phyloP scores from a whole-genome alignment of 37 sponge, comb jelly and placozoan genomes.

The Amphimedon queenslandica region DNA sequence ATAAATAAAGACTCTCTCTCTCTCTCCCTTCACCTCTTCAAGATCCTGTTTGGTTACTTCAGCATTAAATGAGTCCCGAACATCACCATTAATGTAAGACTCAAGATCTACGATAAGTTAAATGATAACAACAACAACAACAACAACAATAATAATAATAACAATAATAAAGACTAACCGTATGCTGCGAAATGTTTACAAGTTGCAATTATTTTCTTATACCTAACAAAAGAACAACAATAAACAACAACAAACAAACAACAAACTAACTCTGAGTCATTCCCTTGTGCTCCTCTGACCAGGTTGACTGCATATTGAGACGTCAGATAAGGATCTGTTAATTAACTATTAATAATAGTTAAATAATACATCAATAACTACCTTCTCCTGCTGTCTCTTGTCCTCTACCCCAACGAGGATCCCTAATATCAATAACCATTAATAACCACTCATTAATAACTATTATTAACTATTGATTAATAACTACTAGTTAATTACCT shows the following conservation, averaged over 20 bases:
- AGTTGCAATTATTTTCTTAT: slow-evolving; percentile 53
- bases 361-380: not conserved
- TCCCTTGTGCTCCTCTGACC: slow-evolving; percentile 61
- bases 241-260: too few species aligned
- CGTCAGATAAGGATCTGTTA: slow-evolving; percentile 78
- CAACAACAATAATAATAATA: too few species aligned
- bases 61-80: slow-evolving; percentile 36
- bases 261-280: too few species aligned
- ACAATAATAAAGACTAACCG: too few species aligned
- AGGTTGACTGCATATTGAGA: slow-evolving; percentile 56
- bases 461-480: too few species aligned
- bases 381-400: slow-evolving; percentile 88
- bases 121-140: too few species aligned
- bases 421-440: slow-evolving; percentile 28
- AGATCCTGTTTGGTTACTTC: not conserved
- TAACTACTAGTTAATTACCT: slow-evolving; percentile 23
- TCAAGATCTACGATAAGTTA: slow-evolving; percentile 66
- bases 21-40: not conserved
- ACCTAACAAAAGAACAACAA: slow-evolving; percentile 27
- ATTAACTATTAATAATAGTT: not conserved
- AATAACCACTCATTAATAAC: too few species aligned
- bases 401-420: slow-evolving; percentile 81
- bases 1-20: too few species aligned
- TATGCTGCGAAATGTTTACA: slow-evolving; percentile 78
- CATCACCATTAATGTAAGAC: slow-evolving; percentile 68